Evolutionary conservation across 2,797 vertebrate genomes (phyloP).

Genomic region (Labroides dimidiatus): DNA sequence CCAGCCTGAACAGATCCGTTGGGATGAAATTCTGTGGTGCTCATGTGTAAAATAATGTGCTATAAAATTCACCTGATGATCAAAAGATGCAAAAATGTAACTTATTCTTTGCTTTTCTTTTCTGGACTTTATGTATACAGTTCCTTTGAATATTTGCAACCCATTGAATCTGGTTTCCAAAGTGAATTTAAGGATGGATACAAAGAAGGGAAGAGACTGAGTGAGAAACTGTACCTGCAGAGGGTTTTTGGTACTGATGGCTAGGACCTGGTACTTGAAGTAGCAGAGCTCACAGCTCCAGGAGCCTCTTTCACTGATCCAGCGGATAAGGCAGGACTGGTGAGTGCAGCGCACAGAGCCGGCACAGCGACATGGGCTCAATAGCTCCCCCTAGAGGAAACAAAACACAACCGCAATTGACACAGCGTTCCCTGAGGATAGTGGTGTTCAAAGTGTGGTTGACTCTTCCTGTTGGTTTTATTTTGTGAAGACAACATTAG

Average conservation of each 20-base stretch:
- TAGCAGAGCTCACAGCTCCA: conserved; percentile 94
- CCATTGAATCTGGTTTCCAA: neutral
- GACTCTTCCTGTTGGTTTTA: conserved; percentile 2
- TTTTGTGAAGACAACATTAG: conserved; percentile 4
- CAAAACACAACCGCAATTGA: conserved; percentile 22
- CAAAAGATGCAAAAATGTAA: neutral
- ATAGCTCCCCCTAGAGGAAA: conserved; percentile 86
- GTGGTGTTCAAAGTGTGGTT: neutral
- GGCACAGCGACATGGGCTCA: conserved; percentile 89
- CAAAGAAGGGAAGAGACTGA: neutral
- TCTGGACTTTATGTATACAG: neutral
- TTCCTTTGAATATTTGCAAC: neutral
- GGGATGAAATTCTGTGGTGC: neutral
- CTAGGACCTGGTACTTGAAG: conserved; percentile 93
- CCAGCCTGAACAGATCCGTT: neutral
- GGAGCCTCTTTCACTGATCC: conserved; percentile 92
- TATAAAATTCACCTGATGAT: conserved; percentile 6
- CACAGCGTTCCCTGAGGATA: neutral
- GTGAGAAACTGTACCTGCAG: conserved; percentile 80
- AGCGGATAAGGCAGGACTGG: conserved; percentile 91
- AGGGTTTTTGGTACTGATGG: conserved; percentile 92
- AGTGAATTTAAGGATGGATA: neutral
- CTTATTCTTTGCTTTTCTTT: neutral
- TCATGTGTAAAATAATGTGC: too few species aligned
- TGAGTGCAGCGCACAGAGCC: conserved; percentile 91